Conservation (phyloP, 2,888 invertebrate genomes). For the Stegophylla sp. region DNA sequence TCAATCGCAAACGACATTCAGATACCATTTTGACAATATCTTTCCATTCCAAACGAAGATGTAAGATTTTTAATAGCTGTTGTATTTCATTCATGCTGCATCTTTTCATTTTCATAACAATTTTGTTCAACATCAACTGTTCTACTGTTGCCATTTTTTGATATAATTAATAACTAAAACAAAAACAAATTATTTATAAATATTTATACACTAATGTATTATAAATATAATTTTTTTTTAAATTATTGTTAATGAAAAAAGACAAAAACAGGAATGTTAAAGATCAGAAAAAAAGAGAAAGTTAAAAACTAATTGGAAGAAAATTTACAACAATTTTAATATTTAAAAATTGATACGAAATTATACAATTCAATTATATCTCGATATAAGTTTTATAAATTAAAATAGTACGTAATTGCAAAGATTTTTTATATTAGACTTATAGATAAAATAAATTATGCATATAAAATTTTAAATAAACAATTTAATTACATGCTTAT, state of each 20-base stretch:
- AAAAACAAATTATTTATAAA: neutral
- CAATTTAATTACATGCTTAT: too few relatives aligned
- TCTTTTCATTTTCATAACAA: conserved; percentile 32
- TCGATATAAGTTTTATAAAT: too few relatives aligned
- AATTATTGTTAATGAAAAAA: neutral
- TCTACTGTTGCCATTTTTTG: conserved; percentile 21
- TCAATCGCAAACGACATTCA: conserved; percentile 24
- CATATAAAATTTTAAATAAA: too few relatives aligned
- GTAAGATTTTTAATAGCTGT: conserved; percentile 36
- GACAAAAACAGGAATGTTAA: too few relatives aligned
- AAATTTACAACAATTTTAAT: too few relatives aligned
- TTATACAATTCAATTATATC: too few relatives aligned
- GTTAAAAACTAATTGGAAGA: too few relatives aligned
- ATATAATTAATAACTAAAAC: neutral
- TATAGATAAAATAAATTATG: too few relatives aligned
- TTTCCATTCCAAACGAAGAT: conserved; percentile 35
- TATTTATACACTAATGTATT: neutral
- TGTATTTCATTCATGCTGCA: conserved; percentile 32
- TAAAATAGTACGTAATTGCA: too few relatives aligned
- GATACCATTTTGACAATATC: conserved; percentile 2
- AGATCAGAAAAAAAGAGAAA: too few relatives aligned
- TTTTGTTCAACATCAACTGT: conserved; percentile 40
- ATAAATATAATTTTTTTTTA: neutral
- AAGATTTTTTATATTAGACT: too few relatives aligned
- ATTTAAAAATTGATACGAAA: too few relatives aligned